phyloP scores from a whole-genome alignment of 2,888 invertebrate genomes.

The Drosophila niveifrons region DNA sequence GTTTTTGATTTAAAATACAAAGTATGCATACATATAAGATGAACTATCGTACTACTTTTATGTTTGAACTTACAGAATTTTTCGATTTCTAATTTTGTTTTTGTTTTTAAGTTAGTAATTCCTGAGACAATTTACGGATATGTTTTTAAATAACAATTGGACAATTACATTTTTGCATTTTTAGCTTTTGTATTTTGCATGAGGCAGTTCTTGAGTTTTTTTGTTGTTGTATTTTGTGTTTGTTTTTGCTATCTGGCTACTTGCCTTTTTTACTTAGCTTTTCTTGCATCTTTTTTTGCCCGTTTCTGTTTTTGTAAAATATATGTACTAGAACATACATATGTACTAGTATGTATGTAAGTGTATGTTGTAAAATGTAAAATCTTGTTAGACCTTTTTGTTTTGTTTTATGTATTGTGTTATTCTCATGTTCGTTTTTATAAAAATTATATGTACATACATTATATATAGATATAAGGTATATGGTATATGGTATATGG shows the following conservation, averaged over 20 bases:
- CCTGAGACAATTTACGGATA: constrained; percentile 84
- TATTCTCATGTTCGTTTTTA: constrained; percentile 11
- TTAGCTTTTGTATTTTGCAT: constrained; percentile 33
- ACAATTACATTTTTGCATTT: constrained; percentile 45
- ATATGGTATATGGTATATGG: not conserved
- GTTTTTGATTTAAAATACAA: constrained; percentile 6
- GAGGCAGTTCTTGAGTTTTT: constrained; percentile 32
- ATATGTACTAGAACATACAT: constrained; percentile 18
- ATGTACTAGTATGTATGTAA: constrained; percentile 14
- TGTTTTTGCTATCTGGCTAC: not conserved
- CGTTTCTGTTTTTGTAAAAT: constrained; percentile 5
- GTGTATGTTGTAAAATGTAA: constrained; percentile 30
- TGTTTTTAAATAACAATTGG: constrained; percentile 84
- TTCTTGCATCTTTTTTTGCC: constrained; percentile 1
- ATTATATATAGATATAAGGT: constrained; percentile 11
- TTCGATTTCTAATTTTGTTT: constrained; percentile 12
- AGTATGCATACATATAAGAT: constrained; percentile 31
- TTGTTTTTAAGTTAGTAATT: constrained; percentile 71
- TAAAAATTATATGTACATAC: constrained; percentile 32
- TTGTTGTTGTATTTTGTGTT: not conserved
- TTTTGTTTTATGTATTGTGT: constrained; percentile 1
- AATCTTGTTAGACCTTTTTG: constrained; percentile 25
- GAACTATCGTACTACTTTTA: constrained; percentile 50
- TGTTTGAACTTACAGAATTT: constrained; percentile 38
- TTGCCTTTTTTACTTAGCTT: constrained; percentile 5